Evolutionary conservation across 2,888 invertebrate species (phyloP).

Genomic region (Torymus aiolomorphi): DNA sequence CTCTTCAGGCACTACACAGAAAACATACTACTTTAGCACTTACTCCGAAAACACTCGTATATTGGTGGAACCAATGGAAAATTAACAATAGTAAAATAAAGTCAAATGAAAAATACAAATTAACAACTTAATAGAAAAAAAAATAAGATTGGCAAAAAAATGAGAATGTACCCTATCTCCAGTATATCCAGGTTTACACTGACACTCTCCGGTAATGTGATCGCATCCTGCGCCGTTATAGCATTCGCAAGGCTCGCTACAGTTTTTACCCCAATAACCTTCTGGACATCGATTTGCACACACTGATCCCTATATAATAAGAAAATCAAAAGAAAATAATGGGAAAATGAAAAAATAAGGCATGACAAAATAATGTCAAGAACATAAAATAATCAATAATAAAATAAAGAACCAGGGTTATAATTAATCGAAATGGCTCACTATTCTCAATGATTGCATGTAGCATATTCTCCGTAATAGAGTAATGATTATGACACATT

Average conservation of each 20-base stretch:
- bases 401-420: too few species aligned
- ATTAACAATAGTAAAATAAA: not conserved
- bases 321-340: conserved; percentile 10
- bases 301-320: conserved; percentile 79
- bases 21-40: not conserved
- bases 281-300: conserved; percentile 81
- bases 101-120: not conserved
- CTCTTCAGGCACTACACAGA: conserved; percentile 82
- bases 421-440: too few species aligned
- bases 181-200: conserved; percentile 78
- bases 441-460: too few species aligned
- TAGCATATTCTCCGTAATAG: too few species aligned
- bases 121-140: too few species aligned
- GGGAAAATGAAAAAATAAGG: too few species aligned
- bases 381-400: too few species aligned
- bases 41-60: too few species aligned
- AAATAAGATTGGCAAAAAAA: not conserved
- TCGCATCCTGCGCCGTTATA: conserved; percentile 79
- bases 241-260: conserved; percentile 78
- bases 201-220: conserved; percentile 78
- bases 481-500: too few species aligned
- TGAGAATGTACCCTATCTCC: conserved; percentile 69
- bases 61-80: not conserved
- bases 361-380: too few species aligned
- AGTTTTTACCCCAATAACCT: conserved; percentile 78